A percentile compares a stretch with the other conserved stretches of the same genome.
These are phyloP conservation scores for Protophormia terraenovae DNA, from an alignment of 2,888 invertebrate genomes.

Conservation along the genomic window DNA sequence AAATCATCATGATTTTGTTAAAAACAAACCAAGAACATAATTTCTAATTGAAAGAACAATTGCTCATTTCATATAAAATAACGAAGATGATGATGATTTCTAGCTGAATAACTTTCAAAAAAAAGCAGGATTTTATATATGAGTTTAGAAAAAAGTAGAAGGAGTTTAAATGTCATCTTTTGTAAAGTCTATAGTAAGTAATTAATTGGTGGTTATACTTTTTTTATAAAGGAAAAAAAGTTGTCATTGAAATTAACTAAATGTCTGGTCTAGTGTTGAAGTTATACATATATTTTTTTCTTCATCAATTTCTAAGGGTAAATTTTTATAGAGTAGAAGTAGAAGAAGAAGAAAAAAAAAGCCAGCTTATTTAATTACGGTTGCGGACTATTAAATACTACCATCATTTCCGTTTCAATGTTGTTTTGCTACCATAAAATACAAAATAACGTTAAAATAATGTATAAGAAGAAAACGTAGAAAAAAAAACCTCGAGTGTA, in stretches of 20 bases:
- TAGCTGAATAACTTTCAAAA: conserved; percentile 46
- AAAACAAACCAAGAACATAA: conserved; percentile 36
- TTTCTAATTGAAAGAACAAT: conserved; percentile 47
- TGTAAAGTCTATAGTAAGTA: conserved; percentile 59
- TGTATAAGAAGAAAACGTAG: conserved; percentile 10
- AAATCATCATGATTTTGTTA: conserved; percentile 51
- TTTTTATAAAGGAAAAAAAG: conserved; percentile 28
- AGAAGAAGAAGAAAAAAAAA: conserved; percentile 27
- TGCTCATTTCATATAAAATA: conserved; percentile 23
- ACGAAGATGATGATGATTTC: conserved; percentile 28
- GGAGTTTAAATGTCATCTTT: conserved; percentile 52
- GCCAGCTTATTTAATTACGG: conserved; percentile 68
- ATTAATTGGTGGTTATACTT: conserved; percentile 66
- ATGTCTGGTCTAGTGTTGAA: conserved; percentile 62
- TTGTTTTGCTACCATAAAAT: conserved; percentile 41
- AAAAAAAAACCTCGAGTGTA: conserved; percentile 49
- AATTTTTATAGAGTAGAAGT: conserved; percentile 58
- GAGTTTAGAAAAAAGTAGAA: neutral
- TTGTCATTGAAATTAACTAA: conserved; percentile 67
- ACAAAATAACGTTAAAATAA: conserved; percentile 48
- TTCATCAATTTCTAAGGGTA: conserved; percentile 35
- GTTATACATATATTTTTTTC: neutral
- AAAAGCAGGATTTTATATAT: conserved; percentile 23
- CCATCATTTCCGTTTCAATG: conserved; percentile 66
- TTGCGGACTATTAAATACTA: conserved; percentile 68